Base-by-base conservation (phyloP, 2,888 invertebrate genomes). In the Chalcis sispes region DNA sequence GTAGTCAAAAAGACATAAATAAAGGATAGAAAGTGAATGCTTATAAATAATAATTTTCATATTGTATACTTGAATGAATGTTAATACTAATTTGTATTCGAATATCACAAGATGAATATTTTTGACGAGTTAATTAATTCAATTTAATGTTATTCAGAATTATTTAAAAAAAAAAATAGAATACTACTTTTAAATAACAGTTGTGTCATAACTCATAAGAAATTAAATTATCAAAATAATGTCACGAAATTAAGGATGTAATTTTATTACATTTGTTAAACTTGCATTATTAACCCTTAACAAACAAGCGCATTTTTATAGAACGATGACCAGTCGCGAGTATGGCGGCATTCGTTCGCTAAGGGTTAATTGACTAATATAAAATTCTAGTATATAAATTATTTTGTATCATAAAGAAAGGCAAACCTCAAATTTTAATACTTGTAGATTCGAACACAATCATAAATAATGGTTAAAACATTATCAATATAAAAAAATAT, bases 401-500 rank as follows among this genome's bases (percentile, higher is more conserved):
- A n/a, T n/a, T n/a, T n/a, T n/a, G n/a, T n/a, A n/a, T n/a, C n/a
- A n/a, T n/a, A n/a, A n/a, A n/a, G n/a, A n/a, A n/a, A n/a, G n/a
- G n/a, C n/a, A n/a, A n/a, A n/a, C n/a, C n/a, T n/a, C n/a, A n/a
- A n/a, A n/a, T n/a, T n/a, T n/a, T 1, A 59, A 25, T 25, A 42
- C 18, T 13, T 42, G 13, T n/a, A 61, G 27, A 13, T 42, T 42
- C 18, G 1, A 61, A 42, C 25, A 61, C 15, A n/a, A n/a, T n/a
- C n/a, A 10, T 42, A 27, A 54, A 54, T 42, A 2, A 18, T 58
- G 2, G 7, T 18, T 8, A n/a, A 32, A 58, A 58, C 32, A n/a
- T n/a, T n/a, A n/a, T n/a, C n/a, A n/a, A 56, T 42, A 67, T 20
- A 25, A 56, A n/a, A n/a, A n/a, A 64, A 64, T 32, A 2, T 48